These are phyloP conservation scores for Tragelaphus scriptus DNA, from an alignment of 2,113 vertebrate species.

Conservation along the genomic window DNA sequence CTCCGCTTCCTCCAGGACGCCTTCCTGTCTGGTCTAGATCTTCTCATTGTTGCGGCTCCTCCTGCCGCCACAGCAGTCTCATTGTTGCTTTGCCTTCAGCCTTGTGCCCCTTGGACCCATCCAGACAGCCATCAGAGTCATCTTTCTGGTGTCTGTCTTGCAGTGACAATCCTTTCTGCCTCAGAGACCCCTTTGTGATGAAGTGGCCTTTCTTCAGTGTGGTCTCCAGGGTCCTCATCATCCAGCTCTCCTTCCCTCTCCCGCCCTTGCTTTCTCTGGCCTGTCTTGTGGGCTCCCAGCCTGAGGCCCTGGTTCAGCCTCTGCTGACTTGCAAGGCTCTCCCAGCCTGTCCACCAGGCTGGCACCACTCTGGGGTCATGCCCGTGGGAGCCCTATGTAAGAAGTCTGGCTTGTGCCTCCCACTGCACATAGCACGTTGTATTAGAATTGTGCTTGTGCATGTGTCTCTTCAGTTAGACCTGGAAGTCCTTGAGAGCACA, in stretches of 20 bases:
- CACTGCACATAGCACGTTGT: not conserved
- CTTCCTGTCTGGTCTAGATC: not conserved
- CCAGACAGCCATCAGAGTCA: too few species aligned
- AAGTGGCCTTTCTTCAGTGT: not conserved
- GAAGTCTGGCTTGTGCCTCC: not conserved
- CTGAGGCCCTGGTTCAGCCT: not conserved
- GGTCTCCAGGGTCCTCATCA: too few species aligned
- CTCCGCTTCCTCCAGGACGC: not conserved
- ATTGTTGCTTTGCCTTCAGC: not conserved
- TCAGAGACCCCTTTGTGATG: not conserved
- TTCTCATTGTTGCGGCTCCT: not conserved
- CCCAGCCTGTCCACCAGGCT: not conserved
- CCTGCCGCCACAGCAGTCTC: too few species aligned
- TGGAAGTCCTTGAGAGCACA: not conserved
- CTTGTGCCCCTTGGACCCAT: not conserved
- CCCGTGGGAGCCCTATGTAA: not conserved
- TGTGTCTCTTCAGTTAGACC: not conserved
- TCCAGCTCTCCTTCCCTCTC: not conserved
- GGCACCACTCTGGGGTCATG: rapidly evolving
- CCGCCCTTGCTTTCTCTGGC: not conserved
- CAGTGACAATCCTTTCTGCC: not conserved
- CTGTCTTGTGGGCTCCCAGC: not conserved
- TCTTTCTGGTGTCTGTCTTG: not conserved
- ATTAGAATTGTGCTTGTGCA: not conserved
- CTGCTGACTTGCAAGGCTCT: not conserved